Percentiles rank a stretch among this genome's conserved stretches.
Evolutionary conservation across 2,888 invertebrate species (phyloP).

Genomic region (Mimumesa dahlbomi): DNA sequence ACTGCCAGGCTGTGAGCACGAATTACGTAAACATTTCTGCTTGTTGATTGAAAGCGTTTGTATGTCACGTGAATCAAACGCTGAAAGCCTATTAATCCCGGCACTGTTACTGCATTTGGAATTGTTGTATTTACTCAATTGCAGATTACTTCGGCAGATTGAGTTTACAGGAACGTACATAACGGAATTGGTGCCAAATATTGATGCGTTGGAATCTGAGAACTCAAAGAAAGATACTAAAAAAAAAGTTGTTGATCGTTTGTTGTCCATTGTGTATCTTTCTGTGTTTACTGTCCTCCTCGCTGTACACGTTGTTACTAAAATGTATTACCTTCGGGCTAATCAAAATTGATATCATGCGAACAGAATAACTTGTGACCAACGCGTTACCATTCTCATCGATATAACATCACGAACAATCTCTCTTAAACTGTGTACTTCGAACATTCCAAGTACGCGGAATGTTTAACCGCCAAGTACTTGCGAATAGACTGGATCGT

Average conservation of each 20-base stretch:
- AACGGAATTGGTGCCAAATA: slow-evolving; percentile 46
- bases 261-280: slow-evolving; percentile 21
- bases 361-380: slow-evolving; percentile 29
- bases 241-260: slow-evolving; percentile 15
- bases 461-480: slow-evolving; percentile 20
- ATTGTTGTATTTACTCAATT: slow-evolving; percentile 3
- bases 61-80: neutral
- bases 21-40: slow-evolving; percentile 6
- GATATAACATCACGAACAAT: slow-evolving; percentile 18
- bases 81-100: slow-evolving; percentile 20
- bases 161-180: neutral
- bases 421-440: slow-evolving; percentile 24
- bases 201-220: slow-evolving; percentile 13
- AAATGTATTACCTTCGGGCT: slow-evolving; percentile 12
- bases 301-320: slow-evolving; percentile 14
- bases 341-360: slow-evolving; percentile 19
- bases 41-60: slow-evolving; percentile 3
- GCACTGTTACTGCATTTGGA: slow-evolving; percentile 20
- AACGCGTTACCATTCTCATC: slow-evolving; percentile 39
- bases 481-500: slow-evolving; percentile 31
- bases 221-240: neutral
- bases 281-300: slow-evolving; percentile 10
- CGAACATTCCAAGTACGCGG: slow-evolving; percentile 8
- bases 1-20: slow-evolving; percentile 51
- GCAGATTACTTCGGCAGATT: slow-evolving; percentile 15